Evolutionary conservation across 2,888 invertebrate genomes (phyloP), one percentile per base, ranked within the genome.

Genomic region (Xanthorhoe designata): DNA sequence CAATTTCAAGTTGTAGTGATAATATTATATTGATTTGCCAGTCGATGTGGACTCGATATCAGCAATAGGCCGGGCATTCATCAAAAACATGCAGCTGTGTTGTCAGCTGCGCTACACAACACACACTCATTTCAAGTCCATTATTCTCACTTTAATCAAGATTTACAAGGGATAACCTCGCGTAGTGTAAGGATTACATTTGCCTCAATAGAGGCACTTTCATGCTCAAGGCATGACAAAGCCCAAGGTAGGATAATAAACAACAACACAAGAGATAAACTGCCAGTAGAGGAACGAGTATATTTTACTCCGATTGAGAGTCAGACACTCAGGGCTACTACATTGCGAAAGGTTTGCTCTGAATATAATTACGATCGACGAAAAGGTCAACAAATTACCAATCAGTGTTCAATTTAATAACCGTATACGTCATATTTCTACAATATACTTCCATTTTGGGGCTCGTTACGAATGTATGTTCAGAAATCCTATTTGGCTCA

Each of bases 21-120:
- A 51, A 47, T 59, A 45, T 56, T n/a, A 56, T 35, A 65, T 61
- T 57, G 61, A 57, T 65, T 53, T 29, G 51, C 35, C 45, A 51
- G 10, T 52, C 47, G 51, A 29, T 62, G 47, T 24, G 19, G 50
- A 15, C 10, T 45, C 35, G 29, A 45, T 55, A 60, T 56, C 50
- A 60, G n/a, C n/a, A 65, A 60, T 61, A 61, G 54, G 6, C 35
- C 8, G 38, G 24, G 38, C 19, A 59, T 38, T 58, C 58, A 59
- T 38, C 58, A 15, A 51, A 19, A 59, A 51, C 18, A 35, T 17
- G 35, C 38, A 17, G n/a, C 32, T 17, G 13, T n/a, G 49, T 49
- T 18, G 18, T 56, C 47, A 29, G 19, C n/a, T 51, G 19, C 9
- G 49, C 13, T 9, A 18, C 10, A 50, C 49, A 18, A 1, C 17